Evolutionary conservation across 2,113 vertebrate species (phyloP).

Genomic region (Psilopogon haemacephalus): DNA sequence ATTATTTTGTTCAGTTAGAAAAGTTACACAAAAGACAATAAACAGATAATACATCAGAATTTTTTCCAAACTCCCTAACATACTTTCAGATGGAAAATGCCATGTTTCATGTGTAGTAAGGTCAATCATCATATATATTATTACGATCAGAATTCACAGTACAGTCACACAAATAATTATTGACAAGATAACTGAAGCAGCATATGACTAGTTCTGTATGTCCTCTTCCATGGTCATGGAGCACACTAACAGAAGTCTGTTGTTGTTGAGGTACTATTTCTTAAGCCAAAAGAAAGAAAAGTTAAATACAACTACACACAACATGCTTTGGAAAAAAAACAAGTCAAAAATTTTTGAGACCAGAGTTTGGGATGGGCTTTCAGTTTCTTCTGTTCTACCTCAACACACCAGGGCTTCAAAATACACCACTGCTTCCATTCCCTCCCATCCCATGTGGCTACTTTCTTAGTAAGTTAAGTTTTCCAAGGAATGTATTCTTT

Average conservation of each 20-base stretch:
- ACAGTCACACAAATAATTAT: background rate
- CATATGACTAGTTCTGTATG: background rate
- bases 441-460: fast-evolving
- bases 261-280: background rate
- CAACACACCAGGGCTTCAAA: background rate
- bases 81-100: background rate
- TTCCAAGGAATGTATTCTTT: background rate
- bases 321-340: background rate
- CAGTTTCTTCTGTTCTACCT: background rate
- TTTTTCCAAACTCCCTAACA: background rate
- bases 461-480: background rate
- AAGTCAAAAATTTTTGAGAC: background rate
- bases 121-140: background rate
- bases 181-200: background rate
- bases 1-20: background rate
- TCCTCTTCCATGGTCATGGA: background rate
- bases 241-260: background rate
- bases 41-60: background rate
- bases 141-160: background rate
- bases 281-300: background rate
- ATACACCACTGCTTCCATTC: background rate
- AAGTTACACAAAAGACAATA: background rate
- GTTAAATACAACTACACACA: background rate
- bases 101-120: background rate
- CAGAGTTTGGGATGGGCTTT: background rate